Evolutionary conservation across 2,113 vertebrate genomes (phyloP).

Genomic region (Hydrolagus affinis): DNA sequence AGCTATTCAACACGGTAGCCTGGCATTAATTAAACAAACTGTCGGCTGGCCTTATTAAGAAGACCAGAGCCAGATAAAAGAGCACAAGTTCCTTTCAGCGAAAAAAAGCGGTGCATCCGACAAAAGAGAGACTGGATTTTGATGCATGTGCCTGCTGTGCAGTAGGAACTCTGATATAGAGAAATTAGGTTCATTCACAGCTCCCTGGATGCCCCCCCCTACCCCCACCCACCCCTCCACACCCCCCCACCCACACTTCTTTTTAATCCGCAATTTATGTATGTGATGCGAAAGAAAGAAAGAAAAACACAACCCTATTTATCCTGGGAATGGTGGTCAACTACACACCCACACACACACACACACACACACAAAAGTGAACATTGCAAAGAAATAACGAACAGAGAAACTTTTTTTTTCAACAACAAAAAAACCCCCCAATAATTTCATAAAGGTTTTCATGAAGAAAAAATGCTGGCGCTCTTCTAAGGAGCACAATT

Average conservation of each 20-base stretch:
- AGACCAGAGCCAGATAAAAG: constrained; percentile 31
- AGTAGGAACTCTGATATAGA: constrained; percentile 16
- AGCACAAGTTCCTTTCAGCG: constrained; percentile 26
- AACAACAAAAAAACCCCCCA: too few relatives aligned
- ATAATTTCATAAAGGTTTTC: too few relatives aligned
- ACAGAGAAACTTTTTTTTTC: too few relatives aligned
- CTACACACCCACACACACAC: too few relatives aligned
- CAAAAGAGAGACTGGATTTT: constrained; percentile 3
- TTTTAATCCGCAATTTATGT: constrained; percentile 27
- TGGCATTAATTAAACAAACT: constrained; percentile 32
- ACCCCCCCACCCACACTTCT: background rate
- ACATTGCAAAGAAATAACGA: too few relatives aligned
- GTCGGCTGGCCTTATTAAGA: constrained; percentile 30
- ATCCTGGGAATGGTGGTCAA: constrained; percentile 14
- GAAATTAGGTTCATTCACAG: constrained; percentile 31
- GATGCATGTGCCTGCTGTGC: constrained; percentile 26
- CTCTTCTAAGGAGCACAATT: too few relatives aligned
- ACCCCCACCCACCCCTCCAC: too few relatives aligned
- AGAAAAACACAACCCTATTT: too few relatives aligned
- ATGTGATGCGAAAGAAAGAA: too few relatives aligned
- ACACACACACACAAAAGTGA: too few relatives aligned
- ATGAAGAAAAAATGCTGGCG: too few relatives aligned
- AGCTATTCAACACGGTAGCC: constrained; percentile 18
- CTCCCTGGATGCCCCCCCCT: background rate
- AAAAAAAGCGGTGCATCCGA: constrained; percentile 26